Evolutionary conservation across 2,113 vertebrate species (phyloP), one percentile per base, ranked within the genome.

Genomic region (Ceuthmochares aereus): DNA sequence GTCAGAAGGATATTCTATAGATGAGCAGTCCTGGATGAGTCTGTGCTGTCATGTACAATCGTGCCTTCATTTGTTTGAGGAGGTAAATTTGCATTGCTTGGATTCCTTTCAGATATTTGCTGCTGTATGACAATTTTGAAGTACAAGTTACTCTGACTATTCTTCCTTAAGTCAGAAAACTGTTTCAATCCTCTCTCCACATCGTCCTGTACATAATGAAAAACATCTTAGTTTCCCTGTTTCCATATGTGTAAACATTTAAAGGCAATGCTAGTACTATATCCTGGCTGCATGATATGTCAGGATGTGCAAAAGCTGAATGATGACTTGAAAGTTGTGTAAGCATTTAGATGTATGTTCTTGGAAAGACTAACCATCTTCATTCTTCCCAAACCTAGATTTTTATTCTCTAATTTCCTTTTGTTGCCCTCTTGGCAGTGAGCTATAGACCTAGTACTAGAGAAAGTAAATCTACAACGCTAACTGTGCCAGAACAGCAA

Each of bases 401-500:
- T 58, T 79, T 64, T 78, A 14, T 45, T 94, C 60, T 97, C 94
- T 96, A 60, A 91, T 54, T 91, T 91, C 45, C 29, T 90, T 92
- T 93, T 96, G 56, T 97, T 98, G n/a, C 90, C 79, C 93, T 98
- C 91, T 97, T 95, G 97, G 97, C 98, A 98, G 98, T 99, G 91
- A 99, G 99, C 96, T 99, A 99, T 97, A 99, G 98, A 96, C 98
- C 99, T 97, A 98, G 98, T 87, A 95, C 97, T 98, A 99, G 97
- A 98, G 98, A 98, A 98, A 96, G 97, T 97, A 98, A 98, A 95
- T 98, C 98, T 86, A 98, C 98, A 59, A 99, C 99, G 9, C 86
- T 99, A 98, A 98, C 98, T 64, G 99, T 99, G 94, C 99, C 99
- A 36, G 99, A 99, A 83, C 99, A 99, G 97, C 99, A 99, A 97